Base-by-base conservation (phyloP, 2,888 invertebrate genomes). In the Onchidella celtica region DNA sequence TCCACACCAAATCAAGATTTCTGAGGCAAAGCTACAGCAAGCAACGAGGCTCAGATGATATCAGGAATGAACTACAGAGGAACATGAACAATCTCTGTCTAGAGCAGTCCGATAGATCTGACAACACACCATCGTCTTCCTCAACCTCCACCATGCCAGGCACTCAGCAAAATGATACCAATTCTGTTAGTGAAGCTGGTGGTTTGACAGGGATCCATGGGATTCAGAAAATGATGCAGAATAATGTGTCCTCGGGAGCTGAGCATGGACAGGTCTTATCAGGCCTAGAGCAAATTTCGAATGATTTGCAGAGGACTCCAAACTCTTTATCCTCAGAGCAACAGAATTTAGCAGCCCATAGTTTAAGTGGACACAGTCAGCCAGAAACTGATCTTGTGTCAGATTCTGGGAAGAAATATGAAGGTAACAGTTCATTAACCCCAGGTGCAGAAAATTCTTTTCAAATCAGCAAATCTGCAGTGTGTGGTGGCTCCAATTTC, bases 11-110 rank as follows among this genome's bases (percentile, higher is more conserved):
- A 17, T 79, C 79, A 29, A 63, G 47, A 21, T 79, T 73, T 29
- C 66, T 79, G 11, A 70, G 40, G 29, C 65, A 73, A 57, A 79
- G 79, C 27, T 34, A 79, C 73, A 55, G 11, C 34, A 72, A 73
- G 36, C 55, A 73, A 55, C 69, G 21, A 17, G 9, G 3, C 27
- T 6, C 24, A 4, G 57, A 24, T 2, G 63, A n/a, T 2, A 47
- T 27, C n/a, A 55, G n/a, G 14, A 34, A n/a, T 4, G 55, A 70
- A 11, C 55, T 73, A 36, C 27, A 57, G n/a, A 72, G 24, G n/a
- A 61, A 70, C 34, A 38, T 79, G 14, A 63, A 24, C 47, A 79
- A 47, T 32, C 21, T 79, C 6, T n/a, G 40, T 32, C 68, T 79
- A 9, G 17, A 72, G n/a, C 29, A 47, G 32, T 29, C 72, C 9